phyloP scores from a whole-genome alignment of 2,797 vertebrate species.

The Australoheros facetus region DNA sequence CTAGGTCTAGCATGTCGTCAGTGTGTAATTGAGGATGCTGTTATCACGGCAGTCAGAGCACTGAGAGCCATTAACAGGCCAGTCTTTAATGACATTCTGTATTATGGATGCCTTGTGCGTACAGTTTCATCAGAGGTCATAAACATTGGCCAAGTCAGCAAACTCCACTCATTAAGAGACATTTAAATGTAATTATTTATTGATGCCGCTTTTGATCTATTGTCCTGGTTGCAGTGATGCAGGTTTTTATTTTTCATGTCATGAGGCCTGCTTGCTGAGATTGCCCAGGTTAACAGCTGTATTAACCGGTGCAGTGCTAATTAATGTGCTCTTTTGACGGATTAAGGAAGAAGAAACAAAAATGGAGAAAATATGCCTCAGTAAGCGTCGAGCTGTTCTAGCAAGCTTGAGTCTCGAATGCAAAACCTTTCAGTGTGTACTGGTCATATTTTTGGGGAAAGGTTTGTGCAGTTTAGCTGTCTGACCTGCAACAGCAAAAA shows the following conservation, averaged over 20 bases:
- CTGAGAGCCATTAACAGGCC: constrained; percentile 79
- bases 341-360: constrained; percentile 2
- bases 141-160: constrained; percentile 82
- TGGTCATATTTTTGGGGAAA: neutral
- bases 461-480: neutral
- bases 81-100: constrained; percentile 82
- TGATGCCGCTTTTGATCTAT: constrained; percentile 83
- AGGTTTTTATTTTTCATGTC: constrained; percentile 71
- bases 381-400: neutral
- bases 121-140: constrained; percentile 79
- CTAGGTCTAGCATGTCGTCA: constrained; percentile 68
- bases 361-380: neutral
- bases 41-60: constrained; percentile 76
- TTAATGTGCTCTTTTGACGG: constrained; percentile 54
- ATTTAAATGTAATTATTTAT: constrained; percentile 88
- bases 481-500: neutral
- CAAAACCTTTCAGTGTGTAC: neutral
- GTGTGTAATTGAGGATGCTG: constrained; percentile 76
- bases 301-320: constrained; percentile 64
- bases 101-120: constrained; percentile 79
- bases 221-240: constrained; percentile 60
- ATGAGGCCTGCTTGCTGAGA: constrained; percentile 56
- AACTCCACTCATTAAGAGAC: constrained; percentile 83
- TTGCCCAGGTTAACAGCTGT: constrained; percentile 72
- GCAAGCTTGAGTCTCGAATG: neutral